Conservation (phyloP, 1,140 invertebrate species). For the Drosophila arizonae region DNA sequence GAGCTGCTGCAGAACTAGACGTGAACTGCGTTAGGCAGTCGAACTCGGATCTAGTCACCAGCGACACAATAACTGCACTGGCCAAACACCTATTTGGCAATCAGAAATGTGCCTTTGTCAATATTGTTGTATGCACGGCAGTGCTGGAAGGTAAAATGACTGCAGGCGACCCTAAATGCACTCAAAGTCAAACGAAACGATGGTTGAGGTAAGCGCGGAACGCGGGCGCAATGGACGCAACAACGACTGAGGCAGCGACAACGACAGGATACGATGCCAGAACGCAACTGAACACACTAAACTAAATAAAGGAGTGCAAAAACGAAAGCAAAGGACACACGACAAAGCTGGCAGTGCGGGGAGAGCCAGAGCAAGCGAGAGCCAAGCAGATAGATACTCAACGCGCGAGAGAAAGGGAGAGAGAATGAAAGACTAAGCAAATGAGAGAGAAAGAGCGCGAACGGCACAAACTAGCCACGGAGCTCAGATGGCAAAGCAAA, state of each 20-base stretch:
- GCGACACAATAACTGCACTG: neutral
- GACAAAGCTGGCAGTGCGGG: conserved; percentile 58
- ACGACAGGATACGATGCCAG: conserved; percentile 75
- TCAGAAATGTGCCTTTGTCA: neutral
- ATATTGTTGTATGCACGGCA: neutral
- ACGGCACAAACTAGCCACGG: conserved; percentile 2
- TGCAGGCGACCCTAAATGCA: conserved; percentile 54
- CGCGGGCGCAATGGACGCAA: conserved; percentile 13
- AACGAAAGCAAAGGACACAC: conserved; percentile 72
- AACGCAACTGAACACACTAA: conserved; percentile 75
- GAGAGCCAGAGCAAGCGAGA: conserved; percentile 21
- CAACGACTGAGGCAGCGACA: conserved; percentile 30
- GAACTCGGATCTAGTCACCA: neutral
- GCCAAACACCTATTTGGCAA: neutral
- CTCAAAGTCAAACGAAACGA: conserved; percentile 48
- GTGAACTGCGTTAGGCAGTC: conserved; percentile 1
- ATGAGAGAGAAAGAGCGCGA: conserved; percentile 20
- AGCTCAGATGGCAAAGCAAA: neutral
- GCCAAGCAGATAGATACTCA: neutral
- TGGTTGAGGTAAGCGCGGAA: conserved; percentile 49
- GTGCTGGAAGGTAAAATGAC: neutral
- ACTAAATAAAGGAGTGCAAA: conserved; percentile 77
- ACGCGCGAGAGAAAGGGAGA: conserved; percentile 8
- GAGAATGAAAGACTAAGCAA: conserved; percentile 9
- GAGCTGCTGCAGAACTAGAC: conserved; percentile 6